Percentiles rank a stretch among this genome's conserved stretches.
Conservation (phyloP, 2,113 vertebrate species). For the Mesembrinibis cayennensis region DNA sequence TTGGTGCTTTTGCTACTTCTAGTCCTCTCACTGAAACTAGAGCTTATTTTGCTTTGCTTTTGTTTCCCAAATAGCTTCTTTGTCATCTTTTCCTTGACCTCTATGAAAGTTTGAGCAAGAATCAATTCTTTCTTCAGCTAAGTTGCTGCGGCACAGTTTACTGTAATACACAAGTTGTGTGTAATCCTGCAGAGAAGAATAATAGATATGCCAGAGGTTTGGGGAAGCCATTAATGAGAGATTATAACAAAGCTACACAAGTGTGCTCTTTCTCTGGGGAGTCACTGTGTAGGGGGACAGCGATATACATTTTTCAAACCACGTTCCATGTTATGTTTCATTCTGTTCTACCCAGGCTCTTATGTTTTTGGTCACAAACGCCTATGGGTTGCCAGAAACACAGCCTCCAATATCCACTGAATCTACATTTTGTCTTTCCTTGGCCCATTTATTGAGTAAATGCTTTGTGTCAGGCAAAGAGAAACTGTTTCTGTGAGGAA, state of each 20-base stretch:
- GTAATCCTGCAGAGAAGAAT: background rate
- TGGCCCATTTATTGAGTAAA: background rate
- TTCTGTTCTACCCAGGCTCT: background rate
- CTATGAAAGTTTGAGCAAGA: background rate
- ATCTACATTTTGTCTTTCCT: background rate
- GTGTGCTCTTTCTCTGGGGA: background rate
- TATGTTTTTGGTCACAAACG: background rate
- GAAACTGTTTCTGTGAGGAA: background rate
- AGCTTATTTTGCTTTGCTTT: slow-evolving; percentile 7
- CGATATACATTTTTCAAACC: background rate
- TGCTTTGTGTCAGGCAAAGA: background rate
- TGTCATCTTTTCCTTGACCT: background rate
- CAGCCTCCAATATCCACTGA: background rate
- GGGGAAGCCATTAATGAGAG: background rate
- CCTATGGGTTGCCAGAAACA: background rate
- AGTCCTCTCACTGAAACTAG: background rate
- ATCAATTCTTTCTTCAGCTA: background rate
- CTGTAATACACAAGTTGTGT: background rate
- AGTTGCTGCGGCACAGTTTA: background rate
- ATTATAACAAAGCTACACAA: background rate
- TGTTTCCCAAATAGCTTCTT: background rate
- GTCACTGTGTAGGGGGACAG: background rate
- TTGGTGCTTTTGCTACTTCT: background rate
- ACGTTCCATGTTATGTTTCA: background rate
- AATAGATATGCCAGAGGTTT: background rate